Conservation (phyloP, 2,888 invertebrate genomes). For the Drosophila ustulata region DNA sequence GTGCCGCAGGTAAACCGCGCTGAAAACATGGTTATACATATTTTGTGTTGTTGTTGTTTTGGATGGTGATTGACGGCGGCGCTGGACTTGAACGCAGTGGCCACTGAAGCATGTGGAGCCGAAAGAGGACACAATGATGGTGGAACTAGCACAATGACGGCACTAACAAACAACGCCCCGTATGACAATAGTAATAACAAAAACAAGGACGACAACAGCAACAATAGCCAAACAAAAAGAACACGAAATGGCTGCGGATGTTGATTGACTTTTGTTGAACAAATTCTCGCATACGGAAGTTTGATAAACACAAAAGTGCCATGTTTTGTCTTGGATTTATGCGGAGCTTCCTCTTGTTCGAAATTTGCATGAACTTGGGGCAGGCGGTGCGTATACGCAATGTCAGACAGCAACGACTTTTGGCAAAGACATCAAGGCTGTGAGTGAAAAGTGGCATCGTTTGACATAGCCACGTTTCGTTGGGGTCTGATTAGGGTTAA, state of each 20-base stretch:
- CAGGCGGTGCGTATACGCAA: conserved; percentile 46
- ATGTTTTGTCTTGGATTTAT: conserved; percentile 36
- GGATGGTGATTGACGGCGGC: conserved; percentile 50
- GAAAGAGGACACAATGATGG: conserved; percentile 54
- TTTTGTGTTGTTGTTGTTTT: conserved; percentile 26
- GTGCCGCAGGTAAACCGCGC: conserved; percentile 13
- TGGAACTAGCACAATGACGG: conserved; percentile 39
- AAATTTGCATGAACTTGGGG: conserved; percentile 41
- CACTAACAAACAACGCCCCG: conserved; percentile 34
- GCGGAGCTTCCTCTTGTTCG: conserved; percentile 21
- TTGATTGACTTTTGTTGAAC: conserved; percentile 73
- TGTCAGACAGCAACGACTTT: conserved; percentile 11
- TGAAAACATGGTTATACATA: conserved; percentile 3
- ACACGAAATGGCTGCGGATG: conserved; percentile 62
- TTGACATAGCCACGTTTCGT: conserved; percentile 19
- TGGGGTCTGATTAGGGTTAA: conserved; percentile 47
- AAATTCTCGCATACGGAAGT: conserved; percentile 68
- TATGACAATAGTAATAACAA: conserved; percentile 36
- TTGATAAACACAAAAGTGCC: conserved; percentile 71
- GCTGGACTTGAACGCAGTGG: conserved; percentile 29
- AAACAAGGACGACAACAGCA: conserved; percentile 20
- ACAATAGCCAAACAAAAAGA: conserved; percentile 29
- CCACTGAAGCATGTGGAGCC: conserved; percentile 28
- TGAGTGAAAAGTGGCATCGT: conserved; percentile 25
- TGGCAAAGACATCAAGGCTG: conserved; percentile 31